Evolutionary conservation across 2,797 vertebrate genomes (phyloP), one percentile per base, ranked within the genome.

Genomic region (Poeciliopsis presidionis): DNA sequence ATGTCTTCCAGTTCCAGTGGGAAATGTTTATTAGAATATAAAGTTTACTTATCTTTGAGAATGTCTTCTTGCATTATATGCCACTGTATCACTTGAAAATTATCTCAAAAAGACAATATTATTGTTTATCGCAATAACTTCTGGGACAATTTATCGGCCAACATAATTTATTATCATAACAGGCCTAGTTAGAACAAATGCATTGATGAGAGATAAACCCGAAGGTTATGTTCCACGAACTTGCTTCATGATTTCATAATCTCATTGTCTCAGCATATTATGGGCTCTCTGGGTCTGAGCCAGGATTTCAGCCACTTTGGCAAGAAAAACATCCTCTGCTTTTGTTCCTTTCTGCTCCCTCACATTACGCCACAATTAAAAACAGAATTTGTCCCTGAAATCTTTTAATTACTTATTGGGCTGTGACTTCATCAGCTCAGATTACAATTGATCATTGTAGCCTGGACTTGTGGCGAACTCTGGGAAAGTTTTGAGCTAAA

Each of bases 361-460:
- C 49, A 71, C 70, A 72, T 73, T 72, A 78, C 57, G 76, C 72
- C 22, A 51, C 83, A 87, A 25, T 80, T 72, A 73, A 72, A 46
- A 74, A 59, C 43, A 76, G 28, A 36, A 47, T 72, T 63, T 46
- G 55, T 47, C 73, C 72, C 76, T 75, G 33, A 87, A 86, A 46
- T 70, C 83, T 80, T 82, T 46, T 81, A 87, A 89, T 92, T 79
- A 84, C 59, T 83, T 80, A 69, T 43, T 87, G 81, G 82, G 45
- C 57, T 70, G 4, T 1, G 33, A 79, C 63, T 7, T 61, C 49
- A 79, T 33, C 81, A 79, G 73, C 61, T 83, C 78, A 78, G 81
- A 81, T 75, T 75, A 76, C 72, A 83, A 74, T 82, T 46, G 53
- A 39, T 43, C 67, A 75, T 33, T 76, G 63, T 25, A 72, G 45